Evolutionary conservation across 2,113 vertebrate species (phyloP).

Genomic region (Odocoileus hemionus): DNA sequence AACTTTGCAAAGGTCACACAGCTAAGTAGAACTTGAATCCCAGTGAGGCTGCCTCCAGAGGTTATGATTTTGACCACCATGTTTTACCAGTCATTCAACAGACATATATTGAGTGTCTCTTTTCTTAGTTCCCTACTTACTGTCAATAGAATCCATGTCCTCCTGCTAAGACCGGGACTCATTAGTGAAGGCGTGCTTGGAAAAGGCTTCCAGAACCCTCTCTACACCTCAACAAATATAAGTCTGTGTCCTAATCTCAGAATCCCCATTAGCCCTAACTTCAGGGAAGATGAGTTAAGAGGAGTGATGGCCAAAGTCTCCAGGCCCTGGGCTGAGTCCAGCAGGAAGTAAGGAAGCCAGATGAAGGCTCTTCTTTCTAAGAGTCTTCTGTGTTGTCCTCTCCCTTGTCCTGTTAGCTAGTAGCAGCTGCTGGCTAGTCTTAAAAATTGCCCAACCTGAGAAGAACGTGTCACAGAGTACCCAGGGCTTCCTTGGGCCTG

Average conservation of each 20-base stretch:
- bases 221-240: constrained; percentile 8
- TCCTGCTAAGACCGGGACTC: constrained; percentile 8
- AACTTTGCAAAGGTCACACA: neutral
- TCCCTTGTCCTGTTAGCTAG: neutral
- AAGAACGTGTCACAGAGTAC: neutral
- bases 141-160: neutral
- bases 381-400: neutral
- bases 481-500: neutral
- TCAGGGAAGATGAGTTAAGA: neutral
- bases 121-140: constrained; percentile 10
- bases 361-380: neutral
- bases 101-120: neutral
- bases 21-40: neutral
- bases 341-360: neutral
- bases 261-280: constrained; percentile 26
- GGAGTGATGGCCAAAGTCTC: neutral
- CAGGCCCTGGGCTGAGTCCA: neutral
- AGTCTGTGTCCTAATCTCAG: constrained; percentile 22
- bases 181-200: constrained; percentile 26
- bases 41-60: neutral
- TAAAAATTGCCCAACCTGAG: neutral
- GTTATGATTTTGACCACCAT: neutral
- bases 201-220: constrained; percentile 24
- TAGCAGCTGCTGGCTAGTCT: constrained; percentile 6
- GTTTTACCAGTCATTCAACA: neutral